These are phyloP conservation scores for Python bivittatus DNA, from an alignment of 2,113 vertebrate species.

Conservation along the genomic window DNA sequence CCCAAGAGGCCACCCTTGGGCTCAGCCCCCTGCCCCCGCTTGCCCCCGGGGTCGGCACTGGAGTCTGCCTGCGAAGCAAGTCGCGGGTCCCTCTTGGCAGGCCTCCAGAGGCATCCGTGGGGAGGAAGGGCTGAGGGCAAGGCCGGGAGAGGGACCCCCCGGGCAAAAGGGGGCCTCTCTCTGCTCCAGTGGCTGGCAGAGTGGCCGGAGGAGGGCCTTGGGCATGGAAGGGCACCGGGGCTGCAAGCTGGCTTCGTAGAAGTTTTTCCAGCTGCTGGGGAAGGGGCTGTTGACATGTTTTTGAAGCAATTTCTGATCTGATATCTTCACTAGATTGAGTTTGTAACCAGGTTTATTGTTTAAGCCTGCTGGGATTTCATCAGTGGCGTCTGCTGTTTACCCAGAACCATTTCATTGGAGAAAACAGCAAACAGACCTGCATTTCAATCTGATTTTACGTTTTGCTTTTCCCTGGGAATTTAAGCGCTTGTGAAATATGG, in stretches of 20 bases:
- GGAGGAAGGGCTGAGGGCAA: not conserved
- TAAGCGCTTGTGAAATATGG: conserved; percentile 77
- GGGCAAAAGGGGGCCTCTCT: not conserved
- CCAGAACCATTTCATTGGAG: conserved; percentile 81
- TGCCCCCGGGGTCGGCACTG: not conserved
- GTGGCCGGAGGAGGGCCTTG: not conserved
- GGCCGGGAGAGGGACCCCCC: not conserved
- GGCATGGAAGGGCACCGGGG: not conserved
- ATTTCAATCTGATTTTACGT: conserved; percentile 82
- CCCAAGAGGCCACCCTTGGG: not conserved
- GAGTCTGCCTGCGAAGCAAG: not conserved
- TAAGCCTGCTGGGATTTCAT: conserved; percentile 85
- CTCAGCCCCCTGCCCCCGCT: not conserved
- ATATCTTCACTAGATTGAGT: conserved; percentile 83
- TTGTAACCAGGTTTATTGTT: conserved; percentile 85
- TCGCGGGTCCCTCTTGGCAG: too few species aligned
- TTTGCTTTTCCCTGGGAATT: conserved; percentile 76
- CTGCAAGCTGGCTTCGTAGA: not conserved
- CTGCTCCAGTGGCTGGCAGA: conserved; percentile 17
- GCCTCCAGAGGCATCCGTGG: not conserved
- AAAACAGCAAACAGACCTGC: conserved; percentile 82
- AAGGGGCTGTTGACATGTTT: conserved; percentile 77
- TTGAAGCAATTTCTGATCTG: conserved; percentile 85
- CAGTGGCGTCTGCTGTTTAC: conserved; percentile 84
- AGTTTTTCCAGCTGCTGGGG: conserved; percentile 61